These are phyloP conservation scores for Rhynchomys soricoides DNA, from an alignment of 2,113 vertebrate species.

Conservation along the genomic window DNA sequence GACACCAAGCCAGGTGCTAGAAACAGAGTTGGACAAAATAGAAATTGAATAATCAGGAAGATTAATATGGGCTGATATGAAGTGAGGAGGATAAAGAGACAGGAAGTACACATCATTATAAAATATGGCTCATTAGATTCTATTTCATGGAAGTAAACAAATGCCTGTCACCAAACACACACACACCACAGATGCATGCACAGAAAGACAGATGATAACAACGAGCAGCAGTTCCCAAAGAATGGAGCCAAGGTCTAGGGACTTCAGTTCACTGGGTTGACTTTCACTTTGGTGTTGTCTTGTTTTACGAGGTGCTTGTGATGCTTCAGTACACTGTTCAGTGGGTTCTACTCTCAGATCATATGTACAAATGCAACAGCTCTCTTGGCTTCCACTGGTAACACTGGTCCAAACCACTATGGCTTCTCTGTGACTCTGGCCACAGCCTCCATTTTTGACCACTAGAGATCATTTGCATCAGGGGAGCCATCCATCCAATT, in stretches of 20 bases:
- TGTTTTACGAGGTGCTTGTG: not conserved
- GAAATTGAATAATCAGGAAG: not conserved
- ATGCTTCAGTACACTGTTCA: not conserved
- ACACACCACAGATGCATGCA: not conserved
- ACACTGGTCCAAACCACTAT: not conserved
- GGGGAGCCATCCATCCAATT: not conserved
- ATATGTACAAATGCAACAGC: not conserved
- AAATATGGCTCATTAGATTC: not conserved
- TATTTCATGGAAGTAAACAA: not conserved
- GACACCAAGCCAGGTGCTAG: not conserved
- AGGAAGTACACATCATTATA: not conserved
- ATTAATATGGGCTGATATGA: not conserved
- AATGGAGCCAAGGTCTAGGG: rapidly evolving
- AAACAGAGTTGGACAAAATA: not conserved
- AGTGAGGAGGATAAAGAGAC: not conserved
- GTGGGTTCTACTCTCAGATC: not conserved
- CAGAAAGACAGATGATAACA: not conserved
- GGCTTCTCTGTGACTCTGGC: rapidly evolving
- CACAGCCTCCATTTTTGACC: not conserved
- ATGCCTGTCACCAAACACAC: not conserved
- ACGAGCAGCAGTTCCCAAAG: not conserved
- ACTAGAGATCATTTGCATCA: not conserved
- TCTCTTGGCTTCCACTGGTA: not conserved
- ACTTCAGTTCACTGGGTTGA: not conserved
- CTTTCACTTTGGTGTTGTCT: not conserved